Base-by-base conservation (phyloP, 2,888 invertebrate genomes). In the Melangyna quadrimaculata region DNA sequence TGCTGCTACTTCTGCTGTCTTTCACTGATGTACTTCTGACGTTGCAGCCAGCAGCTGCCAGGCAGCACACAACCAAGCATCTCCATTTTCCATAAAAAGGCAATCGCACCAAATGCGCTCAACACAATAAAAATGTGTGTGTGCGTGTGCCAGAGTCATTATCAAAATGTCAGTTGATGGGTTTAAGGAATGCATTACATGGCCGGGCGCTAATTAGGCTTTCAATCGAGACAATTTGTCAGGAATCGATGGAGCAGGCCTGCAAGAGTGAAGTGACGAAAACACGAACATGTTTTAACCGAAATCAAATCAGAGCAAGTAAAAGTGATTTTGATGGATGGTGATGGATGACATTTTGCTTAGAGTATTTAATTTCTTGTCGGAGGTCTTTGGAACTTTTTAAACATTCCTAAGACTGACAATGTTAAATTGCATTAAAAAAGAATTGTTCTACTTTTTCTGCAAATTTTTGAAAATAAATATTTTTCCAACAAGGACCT, bases 161-260 rank as follows among this genome's bases (percentile, higher is more conserved):
- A 81, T 78, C 86, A 70, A 73, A 32, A 81, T 81, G 86, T 81
- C 72, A 73, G 73, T 43, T 72, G 63, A 63, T 73, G 69, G 29
- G 45, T 48, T 63, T 48, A 59, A 57, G 63, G 70, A 48, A 70
- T 73, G 73, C 40, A 53, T 72, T 77, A 65, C 55, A 51, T 70
- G 78, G 17, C 10, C 45, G 57, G 51, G 48, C 55, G 73, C 69
- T 86, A 86, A 86, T 81, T 81, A 72, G 81, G 67, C 45, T 67
- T 80, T 84, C 69, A 69, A 79, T 61, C 29, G 45, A 48, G 29
- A 35, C 48, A 77, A 80, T 80, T 72, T 53, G 69, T 78, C 55
- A 73, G 53, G 84, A 61, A 72, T 71, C 35, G 53, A 59, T 40
- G 35, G 43, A 48, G 32, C 51, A 51, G 35, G n/a, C 19, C 4